These are phyloP conservation scores for Heliconius ethilla DNA, from an alignment of 2,888 invertebrate species.

Conservation along the genomic window DNA sequence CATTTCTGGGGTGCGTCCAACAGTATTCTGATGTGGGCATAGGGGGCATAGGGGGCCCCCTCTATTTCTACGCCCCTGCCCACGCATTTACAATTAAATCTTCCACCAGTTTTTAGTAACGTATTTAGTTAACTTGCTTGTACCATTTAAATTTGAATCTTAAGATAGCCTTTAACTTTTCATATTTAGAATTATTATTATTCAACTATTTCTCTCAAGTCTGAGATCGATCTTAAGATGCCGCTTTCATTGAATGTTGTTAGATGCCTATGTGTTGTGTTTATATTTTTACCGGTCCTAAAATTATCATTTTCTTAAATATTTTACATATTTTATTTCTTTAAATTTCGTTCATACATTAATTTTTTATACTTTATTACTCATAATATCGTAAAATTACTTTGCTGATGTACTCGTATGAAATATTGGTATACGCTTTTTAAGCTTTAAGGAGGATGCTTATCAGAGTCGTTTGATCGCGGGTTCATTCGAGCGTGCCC, in stretches of 20 bases:
- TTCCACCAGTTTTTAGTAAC: too few relatives aligned
- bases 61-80: background rate
- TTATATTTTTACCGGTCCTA: too few relatives aligned
- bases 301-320: background rate
- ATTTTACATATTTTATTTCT: background rate
- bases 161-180: too few relatives aligned
- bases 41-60: too few relatives aligned
- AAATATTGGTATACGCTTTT: slow-evolving; percentile 2
- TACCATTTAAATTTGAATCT: too few relatives aligned
- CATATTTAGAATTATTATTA: too few relatives aligned
- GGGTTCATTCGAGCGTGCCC: slow-evolving; percentile 22
- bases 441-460: background rate
- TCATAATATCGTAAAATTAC: slow-evolving; percentile 44
- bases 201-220: too few relatives aligned
- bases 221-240: too few relatives aligned
- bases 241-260: too few relatives aligned
- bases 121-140: too few relatives aligned
- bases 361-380: background rate
- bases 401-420: slow-evolving; percentile 39
- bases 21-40: background rate
- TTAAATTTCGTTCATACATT: background rate
- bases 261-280: too few relatives aligned
- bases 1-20: background rate
- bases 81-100: too few relatives aligned
- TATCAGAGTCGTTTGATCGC: slow-evolving; percentile 29